Evolutionary conservation across 2,888 invertebrate genomes (phyloP).

Genomic region (Epistrophe eligans): DNA sequence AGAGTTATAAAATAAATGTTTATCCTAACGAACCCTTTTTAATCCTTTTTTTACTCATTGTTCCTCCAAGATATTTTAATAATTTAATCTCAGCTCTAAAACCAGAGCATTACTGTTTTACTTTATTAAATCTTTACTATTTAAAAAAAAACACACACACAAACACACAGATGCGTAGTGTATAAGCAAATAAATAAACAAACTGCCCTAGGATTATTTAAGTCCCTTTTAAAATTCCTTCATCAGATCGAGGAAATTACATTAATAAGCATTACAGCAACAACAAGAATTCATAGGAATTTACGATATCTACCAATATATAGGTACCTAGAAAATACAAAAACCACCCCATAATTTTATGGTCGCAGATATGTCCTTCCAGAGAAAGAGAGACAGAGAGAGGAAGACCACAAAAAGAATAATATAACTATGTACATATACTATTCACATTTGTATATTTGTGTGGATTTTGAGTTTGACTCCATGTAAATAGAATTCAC

Average conservation of each 20-base stretch:
- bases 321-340: too few species aligned
- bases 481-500: conserved; percentile 2
- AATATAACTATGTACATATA: neutral
- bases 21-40: neutral
- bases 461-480: conserved; percentile 1
- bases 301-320: conserved; percentile 25
- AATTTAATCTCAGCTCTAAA: conserved; percentile 19
- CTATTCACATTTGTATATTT: neutral
- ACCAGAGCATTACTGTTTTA: neutral
- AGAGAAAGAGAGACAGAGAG: neutral
- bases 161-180: neutral
- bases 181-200: conserved; percentile 8
- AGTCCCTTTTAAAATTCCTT: conserved; percentile 61
- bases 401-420: conserved; percentile 15
- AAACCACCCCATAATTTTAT: neutral
- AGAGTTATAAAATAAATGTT: neutral
- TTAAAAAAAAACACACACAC: neutral
- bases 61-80: neutral
- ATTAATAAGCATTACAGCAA: conserved; percentile 31
- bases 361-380: neutral
- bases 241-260: conserved; percentile 54
- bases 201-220: conserved; percentile 46
- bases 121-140: neutral
- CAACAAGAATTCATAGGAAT: conserved; percentile 32
- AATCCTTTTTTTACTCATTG: neutral